Base-by-base conservation (phyloP, 2,797 vertebrate genomes). In the Sparidentex hasta region DNA sequence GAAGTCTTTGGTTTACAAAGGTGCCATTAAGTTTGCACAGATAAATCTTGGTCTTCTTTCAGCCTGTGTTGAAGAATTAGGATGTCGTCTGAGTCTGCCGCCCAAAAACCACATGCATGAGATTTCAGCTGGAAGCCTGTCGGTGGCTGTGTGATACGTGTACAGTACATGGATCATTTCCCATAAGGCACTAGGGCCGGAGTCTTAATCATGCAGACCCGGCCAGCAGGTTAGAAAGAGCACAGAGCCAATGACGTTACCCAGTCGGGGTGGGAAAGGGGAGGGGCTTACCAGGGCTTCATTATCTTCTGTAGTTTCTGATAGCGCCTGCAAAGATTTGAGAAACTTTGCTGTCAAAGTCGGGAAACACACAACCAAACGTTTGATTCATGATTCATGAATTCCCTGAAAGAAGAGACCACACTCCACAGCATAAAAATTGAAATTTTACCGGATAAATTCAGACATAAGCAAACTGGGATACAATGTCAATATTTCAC, bases 291-390 rank as follows among this genome's bases (percentile, higher is more conserved):
- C 98, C 98, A 99, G 92, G 98, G 98, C 94, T 99, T 99, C 98
- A 99, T 99, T 92, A 99, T 99, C 97, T 99, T 99, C 97, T 99
- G 98, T 87, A 99, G 95, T 96, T 99, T 99, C 97, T 99, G 98
- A 97, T 99, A 99, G 67, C 97, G 96, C 91, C 98, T 99, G 97
- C 81, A 98, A 99, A 96, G 96, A 98, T 96, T 95, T 86, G 93
- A 97, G 73, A 97, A 96, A 97, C 94, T 94, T 92, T 83, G 86
- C 86, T 43, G 81, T 94, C 85, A 94, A 77, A 85, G 44, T 59
- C 55, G 51, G 70, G 47, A 88, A 82, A 87, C 75, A 83, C 62
- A 83, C 52, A 82, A 66, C 27, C 54, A 71, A 48, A 81, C 55
- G 65, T 75, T 79, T n/a, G n/a, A n/a, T n/a, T n/a, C n/a, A n/a